A percentile compares a stretch with the other conserved stretches of the same genome.
Conservation (phyloP, 2,113 vertebrate species). For the Diglossa brunneiventris region DNA sequence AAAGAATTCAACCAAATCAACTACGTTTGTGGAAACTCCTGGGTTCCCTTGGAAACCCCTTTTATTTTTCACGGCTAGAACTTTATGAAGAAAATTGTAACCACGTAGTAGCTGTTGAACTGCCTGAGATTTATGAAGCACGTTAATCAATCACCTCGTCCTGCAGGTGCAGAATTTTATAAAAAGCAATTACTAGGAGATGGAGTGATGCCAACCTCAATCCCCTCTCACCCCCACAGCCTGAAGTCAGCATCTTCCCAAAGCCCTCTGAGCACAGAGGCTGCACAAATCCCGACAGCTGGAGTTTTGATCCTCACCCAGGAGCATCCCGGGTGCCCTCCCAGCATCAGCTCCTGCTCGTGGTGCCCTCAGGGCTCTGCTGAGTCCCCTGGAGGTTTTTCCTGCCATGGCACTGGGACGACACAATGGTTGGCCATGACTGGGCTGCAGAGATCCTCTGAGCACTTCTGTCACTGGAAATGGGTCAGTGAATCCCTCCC, state of each 20-base stretch:
- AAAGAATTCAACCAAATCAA: constrained; percentile 21
- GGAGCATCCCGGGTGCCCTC: background rate
- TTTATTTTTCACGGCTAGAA: constrained; percentile 5
- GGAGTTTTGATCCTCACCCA: background rate
- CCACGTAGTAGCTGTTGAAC: background rate
- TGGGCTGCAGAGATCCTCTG: background rate
- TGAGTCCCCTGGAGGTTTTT: background rate
- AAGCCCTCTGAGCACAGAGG: background rate
- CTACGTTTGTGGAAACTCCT: background rate
- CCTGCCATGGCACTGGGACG: background rate
- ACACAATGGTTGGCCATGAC: accelerated
- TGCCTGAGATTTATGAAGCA: constrained; percentile 32
- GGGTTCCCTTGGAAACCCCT: constrained; percentile 32
- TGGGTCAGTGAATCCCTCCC: background rate
- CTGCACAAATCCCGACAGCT: background rate
- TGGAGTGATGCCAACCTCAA: constrained; percentile 12
- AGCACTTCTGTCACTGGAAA: background rate
- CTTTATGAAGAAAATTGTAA: constrained; percentile 28
- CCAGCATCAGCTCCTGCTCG: background rate
- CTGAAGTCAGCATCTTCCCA: constrained; percentile 39
- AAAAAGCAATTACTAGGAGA: constrained; percentile 8
- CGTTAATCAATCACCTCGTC: constrained; percentile 40
- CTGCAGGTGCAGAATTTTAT: constrained; percentile 61
- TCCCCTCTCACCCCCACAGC: background rate
- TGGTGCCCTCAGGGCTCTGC: background rate